Evolutionary conservation across 2,888 invertebrate genomes (phyloP).

Genomic region (Melanostoma scalare): DNA sequence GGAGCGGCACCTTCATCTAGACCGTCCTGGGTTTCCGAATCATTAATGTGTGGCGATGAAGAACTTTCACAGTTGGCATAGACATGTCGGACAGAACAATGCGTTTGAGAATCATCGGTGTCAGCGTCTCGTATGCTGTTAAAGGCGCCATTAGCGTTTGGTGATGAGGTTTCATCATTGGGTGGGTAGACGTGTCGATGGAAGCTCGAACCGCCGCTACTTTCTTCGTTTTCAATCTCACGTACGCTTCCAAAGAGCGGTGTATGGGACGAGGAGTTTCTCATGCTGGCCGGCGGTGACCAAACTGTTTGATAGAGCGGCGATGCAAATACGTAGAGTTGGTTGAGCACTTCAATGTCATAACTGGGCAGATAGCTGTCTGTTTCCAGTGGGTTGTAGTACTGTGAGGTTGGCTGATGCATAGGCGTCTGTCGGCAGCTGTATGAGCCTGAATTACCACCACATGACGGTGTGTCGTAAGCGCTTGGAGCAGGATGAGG

Average conservation of each 20-base stretch:
- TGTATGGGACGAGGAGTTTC: conserved; percentile 81
- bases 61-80: conserved; percentile 81
- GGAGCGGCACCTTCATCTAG: conserved; percentile 36
- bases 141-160: conserved; percentile 81
- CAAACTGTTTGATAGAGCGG: conserved; percentile 81
- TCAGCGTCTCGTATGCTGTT: conserved; percentile 81
- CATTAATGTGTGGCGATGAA: conserved; percentile 80
- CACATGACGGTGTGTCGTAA: conserved; percentile 79
- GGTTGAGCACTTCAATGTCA: conserved; percentile 81
- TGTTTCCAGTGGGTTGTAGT: conserved; percentile 81
- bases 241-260: conserved; percentile 81
- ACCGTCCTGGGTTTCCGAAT: conserved; percentile 76
- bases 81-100: conserved; percentile 78
- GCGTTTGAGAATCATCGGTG: conserved; percentile 80
- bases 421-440: conserved; percentile 82
- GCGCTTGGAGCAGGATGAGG: conserved; percentile 78
- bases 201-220: conserved; percentile 77
- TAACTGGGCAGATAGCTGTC: conserved; percentile 82
- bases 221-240: conserved; percentile 80
- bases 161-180: conserved; percentile 80
- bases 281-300: conserved; percentile 81
- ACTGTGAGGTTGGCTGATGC: conserved; percentile 81
- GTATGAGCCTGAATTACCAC: conserved; percentile 79
- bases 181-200: conserved; percentile 81
- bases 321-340: conserved; percentile 82